Evolutionary conservation across 2,888 invertebrate genomes (phyloP).

Genomic region (Rapana venosa): DNA sequence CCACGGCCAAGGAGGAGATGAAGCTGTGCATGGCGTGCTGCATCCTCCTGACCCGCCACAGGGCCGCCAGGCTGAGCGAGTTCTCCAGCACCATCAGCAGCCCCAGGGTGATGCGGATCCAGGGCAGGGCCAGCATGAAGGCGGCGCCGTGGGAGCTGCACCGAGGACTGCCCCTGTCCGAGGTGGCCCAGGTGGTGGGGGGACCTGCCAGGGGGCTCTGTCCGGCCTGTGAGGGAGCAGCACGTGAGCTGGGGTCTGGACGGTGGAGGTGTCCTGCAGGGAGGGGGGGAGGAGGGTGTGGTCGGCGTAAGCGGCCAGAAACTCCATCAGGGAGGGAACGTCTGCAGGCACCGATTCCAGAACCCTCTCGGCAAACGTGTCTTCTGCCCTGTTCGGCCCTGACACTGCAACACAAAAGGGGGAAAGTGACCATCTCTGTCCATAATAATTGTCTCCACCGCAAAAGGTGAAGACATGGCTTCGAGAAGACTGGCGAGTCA

Average conservation of each 20-base stretch:
- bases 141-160: background rate
- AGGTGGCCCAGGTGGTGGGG: no score
- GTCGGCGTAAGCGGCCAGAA: background rate
- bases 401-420: background rate
- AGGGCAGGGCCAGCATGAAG: slow-evolving; percentile 29
- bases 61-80: slow-evolving; percentile 26
- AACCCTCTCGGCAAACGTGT: background rate
- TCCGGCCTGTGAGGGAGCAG: background rate
- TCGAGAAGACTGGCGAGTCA: no score
- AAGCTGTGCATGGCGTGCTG: slow-evolving; percentile 32
- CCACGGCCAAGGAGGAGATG: slow-evolving; percentile 33
- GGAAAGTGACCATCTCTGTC: background rate
- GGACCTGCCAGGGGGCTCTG: background rate
- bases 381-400: background rate
- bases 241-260: background rate
- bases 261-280: background rate
- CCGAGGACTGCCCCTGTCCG: background rate
- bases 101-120: slow-evolving; percentile 38
- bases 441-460: background rate
- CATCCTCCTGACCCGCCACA: slow-evolving; percentile 22
- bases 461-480: no score
- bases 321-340: background rate
- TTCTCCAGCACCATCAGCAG: slow-evolving; percentile 39
- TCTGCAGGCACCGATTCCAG: background rate
- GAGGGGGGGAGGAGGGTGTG: background rate